Percentiles rank a stretch among this genome's conserved stretches.
These are phyloP conservation scores for Junco hyemalis DNA, from an alignment of 2,113 vertebrate genomes.

Conservation along the genomic window DNA sequence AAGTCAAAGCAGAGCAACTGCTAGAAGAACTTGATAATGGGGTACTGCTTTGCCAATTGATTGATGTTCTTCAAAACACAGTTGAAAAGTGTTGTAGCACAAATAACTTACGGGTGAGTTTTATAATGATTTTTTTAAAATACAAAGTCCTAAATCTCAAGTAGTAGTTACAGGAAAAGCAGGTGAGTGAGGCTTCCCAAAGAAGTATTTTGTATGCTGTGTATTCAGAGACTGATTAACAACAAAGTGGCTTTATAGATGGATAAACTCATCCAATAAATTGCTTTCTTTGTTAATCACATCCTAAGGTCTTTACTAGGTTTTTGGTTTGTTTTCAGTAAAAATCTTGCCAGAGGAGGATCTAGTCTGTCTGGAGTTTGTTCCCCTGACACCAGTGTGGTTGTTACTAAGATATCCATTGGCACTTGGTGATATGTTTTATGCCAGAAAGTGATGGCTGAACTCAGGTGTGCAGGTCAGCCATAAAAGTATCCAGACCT, in stretches of 20 bases:
- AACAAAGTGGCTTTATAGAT: background rate
- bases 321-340: background rate
- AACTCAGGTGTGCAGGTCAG: background rate
- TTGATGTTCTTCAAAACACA: conserved; percentile 84
- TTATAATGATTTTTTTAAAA: background rate
- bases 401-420: background rate
- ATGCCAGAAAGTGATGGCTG: background rate
- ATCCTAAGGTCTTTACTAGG: background rate
- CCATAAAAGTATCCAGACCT: background rate
- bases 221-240: background rate
- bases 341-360: background rate
- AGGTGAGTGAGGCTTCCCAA: background rate
- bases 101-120: conserved; percentile 80
- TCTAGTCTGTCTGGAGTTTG: background rate
- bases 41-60: conserved; percentile 82
- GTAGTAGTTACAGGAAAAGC: background rate
- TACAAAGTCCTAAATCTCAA: background rate
- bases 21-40: conserved; percentile 84
- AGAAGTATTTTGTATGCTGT: background rate
- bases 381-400: background rate
- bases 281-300: background rate
- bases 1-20: conserved; percentile 84
- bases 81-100: conserved; percentile 77
- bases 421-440: background rate
- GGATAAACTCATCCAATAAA: background rate